phyloP scores from a whole-genome alignment of 1,140 invertebrate species.

The Trachymyrmex cornetzi region DNA sequence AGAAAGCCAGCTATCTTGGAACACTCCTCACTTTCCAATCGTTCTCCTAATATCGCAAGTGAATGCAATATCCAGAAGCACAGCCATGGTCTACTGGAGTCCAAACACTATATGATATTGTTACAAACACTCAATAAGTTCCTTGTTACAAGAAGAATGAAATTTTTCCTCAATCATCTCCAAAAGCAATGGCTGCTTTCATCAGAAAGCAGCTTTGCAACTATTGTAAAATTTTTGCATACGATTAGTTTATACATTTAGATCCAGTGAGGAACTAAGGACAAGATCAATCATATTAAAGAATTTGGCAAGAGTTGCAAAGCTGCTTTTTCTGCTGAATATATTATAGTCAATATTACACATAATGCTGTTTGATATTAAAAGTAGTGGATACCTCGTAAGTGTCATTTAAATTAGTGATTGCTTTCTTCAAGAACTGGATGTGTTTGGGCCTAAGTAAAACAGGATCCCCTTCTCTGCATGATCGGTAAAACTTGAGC shows the following conservation, averaged over 20 bases:
- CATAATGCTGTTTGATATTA: not conserved
- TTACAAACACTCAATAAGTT: slow-evolving; percentile 26
- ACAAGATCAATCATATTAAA: too few species aligned
- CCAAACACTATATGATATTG: slow-evolving; percentile 89
- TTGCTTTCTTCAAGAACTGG: slow-evolving; percentile 90
- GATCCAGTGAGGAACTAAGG: too few species aligned
- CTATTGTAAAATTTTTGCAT: too few species aligned
- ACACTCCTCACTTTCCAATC: slow-evolving; percentile 90
- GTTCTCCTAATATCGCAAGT: slow-evolving; percentile 93
- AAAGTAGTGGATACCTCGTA: slow-evolving; percentile 88
- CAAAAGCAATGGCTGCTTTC: not conserved
- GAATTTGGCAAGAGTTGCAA: too few species aligned
- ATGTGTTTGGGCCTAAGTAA: slow-evolving; percentile 90
- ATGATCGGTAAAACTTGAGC: slow-evolving; percentile 89
- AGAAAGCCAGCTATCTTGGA: slow-evolving; percentile 91
- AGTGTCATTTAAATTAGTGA: slow-evolving; percentile 89
- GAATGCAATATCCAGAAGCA: slow-evolving; percentile 98
- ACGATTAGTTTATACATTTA: too few species aligned
- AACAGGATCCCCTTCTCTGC: slow-evolving; percentile 86
- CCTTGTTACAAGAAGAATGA: slow-evolving; percentile 18
- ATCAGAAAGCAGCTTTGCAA: too few species aligned
- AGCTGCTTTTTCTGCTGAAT: too few species aligned
- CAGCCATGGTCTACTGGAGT: slow-evolving; percentile 98
- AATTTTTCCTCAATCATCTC: slow-evolving; percentile 31
- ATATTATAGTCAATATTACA: not conserved